A percentile compares a stretch with the other conserved stretches of the same genome.
phyloP scores from a whole-genome alignment of 1,140 invertebrate species.

The Agraylea sexmaculata region DNA sequence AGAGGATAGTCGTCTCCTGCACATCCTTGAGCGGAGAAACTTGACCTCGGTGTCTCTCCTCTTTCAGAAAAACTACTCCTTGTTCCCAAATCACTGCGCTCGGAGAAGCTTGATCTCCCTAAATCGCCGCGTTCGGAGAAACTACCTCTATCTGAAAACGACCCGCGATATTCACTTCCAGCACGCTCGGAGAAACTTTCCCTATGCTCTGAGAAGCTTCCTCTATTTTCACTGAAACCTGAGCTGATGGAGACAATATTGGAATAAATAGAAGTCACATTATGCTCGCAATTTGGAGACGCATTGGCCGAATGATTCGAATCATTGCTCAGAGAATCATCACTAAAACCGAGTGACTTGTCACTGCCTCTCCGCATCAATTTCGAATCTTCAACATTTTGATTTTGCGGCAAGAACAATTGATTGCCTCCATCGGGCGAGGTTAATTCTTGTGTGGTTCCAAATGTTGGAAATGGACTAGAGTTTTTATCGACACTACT shows the following conservation, averaged over 20 bases:
- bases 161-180: conserved; percentile 19
- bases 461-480: conserved; percentile 17
- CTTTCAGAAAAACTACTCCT: conserved; percentile 34
- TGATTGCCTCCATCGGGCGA: conserved; percentile 24
- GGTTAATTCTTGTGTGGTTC: conserved; percentile 10
- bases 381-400: conserved; percentile 24
- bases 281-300: conserved; percentile 39
- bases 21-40: conserved; percentile 36
- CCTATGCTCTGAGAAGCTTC: conserved; percentile 36
- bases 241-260: conserved; percentile 39
- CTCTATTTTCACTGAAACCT: conserved; percentile 37
- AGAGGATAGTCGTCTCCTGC: conserved; percentile 30
- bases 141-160: conserved; percentile 36
- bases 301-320: conserved; percentile 35
- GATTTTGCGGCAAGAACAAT: conserved; percentile 23
- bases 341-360: conserved; percentile 53
- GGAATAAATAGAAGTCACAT: conserved; percentile 37
- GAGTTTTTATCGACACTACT: conserved; percentile 5
- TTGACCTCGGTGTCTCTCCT: conserved; percentile 37
- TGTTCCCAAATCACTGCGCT: conserved; percentile 31
- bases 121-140: conserved; percentile 37
- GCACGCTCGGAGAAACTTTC: conserved; percentile 32
- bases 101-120: conserved; percentile 33
- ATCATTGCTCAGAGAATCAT: conserved; percentile 54
- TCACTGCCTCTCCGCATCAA: conserved; percentile 41